Percentiles rank a stretch among this genome's conserved stretches.
phyloP scores from a whole-genome alignment of 1,140 invertebrate species.

The Meloidogyne exigua region DNA sequence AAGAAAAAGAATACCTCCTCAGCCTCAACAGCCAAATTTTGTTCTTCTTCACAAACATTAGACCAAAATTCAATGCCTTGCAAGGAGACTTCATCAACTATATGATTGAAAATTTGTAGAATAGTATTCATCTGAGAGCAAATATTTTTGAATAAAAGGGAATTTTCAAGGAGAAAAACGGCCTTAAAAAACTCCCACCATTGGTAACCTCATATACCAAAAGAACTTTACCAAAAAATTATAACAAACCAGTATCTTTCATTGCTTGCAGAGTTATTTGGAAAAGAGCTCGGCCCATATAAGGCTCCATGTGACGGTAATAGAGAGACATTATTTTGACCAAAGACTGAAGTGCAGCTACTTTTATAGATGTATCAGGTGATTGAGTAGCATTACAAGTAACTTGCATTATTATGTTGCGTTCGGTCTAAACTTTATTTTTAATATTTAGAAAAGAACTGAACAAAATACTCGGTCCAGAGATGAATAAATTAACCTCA shows the following conservation, averaged over 20 bases:
- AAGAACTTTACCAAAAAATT: too few species aligned
- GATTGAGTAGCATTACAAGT: conserved; percentile 80
- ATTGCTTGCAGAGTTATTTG: conserved; percentile 97
- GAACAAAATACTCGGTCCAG: too few species aligned
- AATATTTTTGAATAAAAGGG: neutral
- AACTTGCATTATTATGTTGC: conserved; percentile 98
- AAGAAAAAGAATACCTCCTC: conserved; percentile 72
- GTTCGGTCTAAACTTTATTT: conserved; percentile 72
- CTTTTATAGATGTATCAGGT: conserved; percentile 80
- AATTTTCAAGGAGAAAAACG: neutral
- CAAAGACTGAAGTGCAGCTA: conserved; percentile 92
- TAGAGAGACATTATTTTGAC: conserved; percentile 98
- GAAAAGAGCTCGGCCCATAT: conserved; percentile 96
- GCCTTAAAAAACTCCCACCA: too few species aligned
- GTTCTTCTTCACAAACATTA: conserved; percentile 98
- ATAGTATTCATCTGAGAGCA: neutral
- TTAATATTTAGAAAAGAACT: conserved; percentile 12
- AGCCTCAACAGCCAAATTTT: conserved; percentile 89
- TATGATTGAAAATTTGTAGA: neutral
- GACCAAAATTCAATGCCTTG: conserved; percentile 99
- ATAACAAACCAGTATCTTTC: conserved; percentile 71
- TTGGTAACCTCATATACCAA: too few species aligned
- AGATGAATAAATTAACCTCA: conserved; percentile 70
- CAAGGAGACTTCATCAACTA: conserved; percentile 85
- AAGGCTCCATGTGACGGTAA: conserved; percentile 97